These are phyloP conservation scores for Passer domesticus DNA, from an alignment of 2,113 vertebrate species.

Conservation along the genomic window DNA sequence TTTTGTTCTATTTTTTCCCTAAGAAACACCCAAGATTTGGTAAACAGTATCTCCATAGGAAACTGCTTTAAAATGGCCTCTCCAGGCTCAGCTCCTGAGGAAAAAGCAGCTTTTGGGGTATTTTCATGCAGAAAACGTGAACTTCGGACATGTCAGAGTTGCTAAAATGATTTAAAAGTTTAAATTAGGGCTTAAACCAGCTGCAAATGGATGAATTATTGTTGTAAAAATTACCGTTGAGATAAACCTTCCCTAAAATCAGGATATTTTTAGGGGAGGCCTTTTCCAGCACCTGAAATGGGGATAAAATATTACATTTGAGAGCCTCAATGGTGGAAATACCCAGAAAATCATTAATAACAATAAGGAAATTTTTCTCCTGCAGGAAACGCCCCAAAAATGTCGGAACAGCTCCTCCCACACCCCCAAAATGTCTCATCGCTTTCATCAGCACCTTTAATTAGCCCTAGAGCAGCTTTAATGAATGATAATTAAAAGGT, in stretches of 20 bases:
- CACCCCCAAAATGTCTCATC: not conserved
- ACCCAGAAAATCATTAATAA: not conserved
- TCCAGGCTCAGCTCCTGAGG: too few species aligned
- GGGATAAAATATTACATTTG: rapidly evolving
- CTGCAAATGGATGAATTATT: rapidly evolving
- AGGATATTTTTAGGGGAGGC: rapidly evolving
- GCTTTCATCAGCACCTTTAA: not conserved
- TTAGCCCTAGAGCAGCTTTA: not conserved
- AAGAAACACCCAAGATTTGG: rapidly evolving
- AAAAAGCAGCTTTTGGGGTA: not conserved
- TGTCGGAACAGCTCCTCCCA: not conserved
- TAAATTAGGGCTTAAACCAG: not conserved
- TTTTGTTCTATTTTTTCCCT: rapidly evolving
- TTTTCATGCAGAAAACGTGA: not conserved
- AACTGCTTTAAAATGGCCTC: not conserved
- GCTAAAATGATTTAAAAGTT: not conserved
- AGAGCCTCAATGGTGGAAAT: not conserved
- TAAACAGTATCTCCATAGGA: not conserved
- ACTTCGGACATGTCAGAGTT: rapidly evolving
- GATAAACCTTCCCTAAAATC: not conserved
- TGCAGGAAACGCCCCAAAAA: not conserved
- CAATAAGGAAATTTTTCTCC: not conserved
- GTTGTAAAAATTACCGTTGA: not conserved
- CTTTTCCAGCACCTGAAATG: not conserved
- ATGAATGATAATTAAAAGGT: not conserved